Base-by-base conservation (phyloP, 2,113 vertebrate genomes). In the Miniopterus natalensis region DNA sequence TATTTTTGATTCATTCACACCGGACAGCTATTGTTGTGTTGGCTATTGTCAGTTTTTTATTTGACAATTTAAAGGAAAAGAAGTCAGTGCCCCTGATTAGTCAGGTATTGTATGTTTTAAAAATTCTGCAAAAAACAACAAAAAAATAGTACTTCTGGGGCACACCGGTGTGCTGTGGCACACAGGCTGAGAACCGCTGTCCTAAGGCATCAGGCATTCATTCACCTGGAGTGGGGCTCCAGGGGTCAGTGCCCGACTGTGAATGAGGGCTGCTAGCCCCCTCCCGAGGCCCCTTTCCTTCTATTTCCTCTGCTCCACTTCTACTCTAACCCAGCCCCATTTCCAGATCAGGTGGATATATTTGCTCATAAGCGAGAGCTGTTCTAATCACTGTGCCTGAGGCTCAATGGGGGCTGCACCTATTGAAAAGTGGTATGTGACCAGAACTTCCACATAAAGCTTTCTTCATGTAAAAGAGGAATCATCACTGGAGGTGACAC, bases 181-280 rank as follows among this genome's bases (percentile, higher is more conserved):
- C 31, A n/a, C 31, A 11, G 63, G 63, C 9, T 36, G 65, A 3
- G 1, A 68, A 8, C 20, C 17, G n/a, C 65, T 36, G 8, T 15
- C 5, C 15, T 13, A 3, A 36, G 49, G 53, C 27, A n/a, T n/a
- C 55, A 51, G 55, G 53, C 27, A 63, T 25, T 47, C 63, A 61
- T 36, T 36, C 36, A 36, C 47, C 17, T 6, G 5, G 31, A 57
- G 49, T 1, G 21, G 73, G 75, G 25, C 42, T 59, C 21, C 5
- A 40, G 14, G 29, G 49, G 2, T 2, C 0, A 0, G 12, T 1
- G 17, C 40, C 55, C 6, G 12, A 23, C 53, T 13, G 31, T 3
- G 27, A 25, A 40, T 17, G 40, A 2, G 25, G 45, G 23, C 40
- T 59, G n/a, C 55, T 4, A 8, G 0, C 10, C 15, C 0, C 12